Evolutionary conservation across 2,797 vertebrate species (phyloP).

Genomic region (Fringilla coelebs): DNA sequence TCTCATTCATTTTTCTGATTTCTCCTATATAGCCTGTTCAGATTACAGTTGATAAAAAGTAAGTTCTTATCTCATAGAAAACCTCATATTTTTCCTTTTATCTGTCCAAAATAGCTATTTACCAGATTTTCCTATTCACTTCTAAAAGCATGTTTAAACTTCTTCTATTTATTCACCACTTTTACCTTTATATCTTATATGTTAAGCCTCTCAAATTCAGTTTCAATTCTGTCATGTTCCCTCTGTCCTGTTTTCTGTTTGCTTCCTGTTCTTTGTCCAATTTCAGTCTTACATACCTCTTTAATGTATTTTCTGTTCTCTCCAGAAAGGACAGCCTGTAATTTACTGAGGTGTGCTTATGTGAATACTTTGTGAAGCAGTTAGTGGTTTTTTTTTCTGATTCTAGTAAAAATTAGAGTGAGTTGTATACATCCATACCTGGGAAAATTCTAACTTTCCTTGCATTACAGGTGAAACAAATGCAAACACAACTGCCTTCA

Average conservation of each 20-base stretch:
- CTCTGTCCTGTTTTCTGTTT: not conserved
- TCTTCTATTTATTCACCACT: not conserved
- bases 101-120: slow-evolving; percentile 20
- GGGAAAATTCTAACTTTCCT: not conserved
- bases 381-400: not conserved
- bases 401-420: not conserved
- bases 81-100: slow-evolving; percentile 23
- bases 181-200: not conserved
- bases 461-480: slow-evolving; percentile 2
- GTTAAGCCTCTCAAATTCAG: not conserved
- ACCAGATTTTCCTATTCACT: not conserved
- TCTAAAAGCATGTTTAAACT: slow-evolving; percentile 42
- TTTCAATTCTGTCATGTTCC: not conserved
- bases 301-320: not conserved
- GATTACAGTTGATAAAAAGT: slow-evolving; percentile 65
- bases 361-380: not conserved
- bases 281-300: not conserved
- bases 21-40: slow-evolving; percentile 61
- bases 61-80: slow-evolving; percentile 43
- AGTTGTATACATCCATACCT: not conserved
- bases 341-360: not conserved
- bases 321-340: not conserved
- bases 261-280: not conserved
- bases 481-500: not conserved
- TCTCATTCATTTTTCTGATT: slow-evolving; percentile 60